Evolutionary conservation across 2,797 vertebrate genomes (phyloP), one percentile per base, ranked within the genome.

Genomic region (Channa striata): DNA sequence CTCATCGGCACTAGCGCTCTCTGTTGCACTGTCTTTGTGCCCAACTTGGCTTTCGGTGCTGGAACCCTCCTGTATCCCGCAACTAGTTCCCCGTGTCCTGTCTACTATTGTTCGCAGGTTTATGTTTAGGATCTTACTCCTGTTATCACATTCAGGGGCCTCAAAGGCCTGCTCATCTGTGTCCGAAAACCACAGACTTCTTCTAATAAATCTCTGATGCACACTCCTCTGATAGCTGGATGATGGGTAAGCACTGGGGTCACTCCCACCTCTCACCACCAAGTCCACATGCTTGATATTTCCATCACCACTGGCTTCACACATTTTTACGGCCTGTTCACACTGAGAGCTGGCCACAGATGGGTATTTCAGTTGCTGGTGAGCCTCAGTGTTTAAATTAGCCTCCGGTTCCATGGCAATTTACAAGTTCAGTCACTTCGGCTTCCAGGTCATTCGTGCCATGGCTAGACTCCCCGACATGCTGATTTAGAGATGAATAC

Each of bases 101-200:
- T 97, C 96, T 1, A 96, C 96, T 11, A 97, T 94, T 50, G 96
- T 96, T 78, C 95, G 87, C 80, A 96, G 81, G 85, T 92, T 91
- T 43, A 97, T 93, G 75, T 96, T 93, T 2, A 95, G 88, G 36
- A 94, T 91, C 50, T 94, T 95, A 76, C 90, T 93, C 87, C 90
- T 93, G 78, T 90, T 88, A 43, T 94, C 93, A 1, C 93, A 92
- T 82, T 97, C 97, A 2, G 94, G 83, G 0, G 93, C 85, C 53
- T 98, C 97, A 46, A 95, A 95, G 14, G 93, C 68, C 69, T 93
- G 95, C 60, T 97, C 97, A 50, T 97, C 97, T 48, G 95, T 91
- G 70, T 99, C 97, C 0, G 96, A 96, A 73, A 98, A 97, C 93
- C 97, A 97, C 64, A 98, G 93, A 57, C 94, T 98, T 78, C 97